Percentiles rank a stretch among this genome's conserved stretches.
Evolutionary conservation across 2,113 vertebrate genomes (phyloP).

Genomic region (Sinocyclocheilus grahami): DNA sequence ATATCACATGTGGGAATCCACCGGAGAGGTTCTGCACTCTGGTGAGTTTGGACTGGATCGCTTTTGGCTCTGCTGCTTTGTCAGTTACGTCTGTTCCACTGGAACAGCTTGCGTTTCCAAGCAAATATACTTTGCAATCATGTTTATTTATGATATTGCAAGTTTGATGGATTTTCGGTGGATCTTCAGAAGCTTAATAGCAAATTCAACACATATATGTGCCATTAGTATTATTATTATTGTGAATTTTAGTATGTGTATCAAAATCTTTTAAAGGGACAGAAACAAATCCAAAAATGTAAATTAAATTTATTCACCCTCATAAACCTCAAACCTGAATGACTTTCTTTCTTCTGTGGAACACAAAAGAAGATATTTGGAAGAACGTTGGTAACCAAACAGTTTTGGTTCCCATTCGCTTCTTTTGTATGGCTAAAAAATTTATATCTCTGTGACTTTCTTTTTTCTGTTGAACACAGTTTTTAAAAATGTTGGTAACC

Average conservation of each 20-base stretch:
- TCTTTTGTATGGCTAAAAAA: too few species aligned
- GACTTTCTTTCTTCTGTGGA: not conserved
- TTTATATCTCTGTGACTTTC: not conserved
- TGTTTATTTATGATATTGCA: slow-evolving; percentile 1
- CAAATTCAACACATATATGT: not conserved
- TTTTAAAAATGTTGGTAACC: not conserved
- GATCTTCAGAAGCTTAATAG: not conserved
- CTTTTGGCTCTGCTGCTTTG: slow-evolving; percentile 16
- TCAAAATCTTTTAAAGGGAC: not conserved
- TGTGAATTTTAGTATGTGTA: not conserved
- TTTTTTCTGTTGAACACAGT: not conserved
- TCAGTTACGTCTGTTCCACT: not conserved
- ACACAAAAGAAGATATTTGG: not conserved
- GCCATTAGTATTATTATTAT: not conserved
- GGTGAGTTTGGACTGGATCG: slow-evolving; percentile 74
- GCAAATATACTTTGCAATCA: slow-evolving; percentile 14
- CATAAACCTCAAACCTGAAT: not conserved
- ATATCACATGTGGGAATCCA: slow-evolving; percentile 92
- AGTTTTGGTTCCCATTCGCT: not conserved
- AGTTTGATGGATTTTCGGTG: not conserved
- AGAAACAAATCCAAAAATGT: not conserved
- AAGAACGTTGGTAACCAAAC: not conserved
- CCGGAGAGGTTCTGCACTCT: slow-evolving; percentile 95
- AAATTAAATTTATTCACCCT: not conserved
- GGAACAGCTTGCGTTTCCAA: not conserved